Conservation (phyloP, 2,797 vertebrate species). For the Amniataba percoides region DNA sequence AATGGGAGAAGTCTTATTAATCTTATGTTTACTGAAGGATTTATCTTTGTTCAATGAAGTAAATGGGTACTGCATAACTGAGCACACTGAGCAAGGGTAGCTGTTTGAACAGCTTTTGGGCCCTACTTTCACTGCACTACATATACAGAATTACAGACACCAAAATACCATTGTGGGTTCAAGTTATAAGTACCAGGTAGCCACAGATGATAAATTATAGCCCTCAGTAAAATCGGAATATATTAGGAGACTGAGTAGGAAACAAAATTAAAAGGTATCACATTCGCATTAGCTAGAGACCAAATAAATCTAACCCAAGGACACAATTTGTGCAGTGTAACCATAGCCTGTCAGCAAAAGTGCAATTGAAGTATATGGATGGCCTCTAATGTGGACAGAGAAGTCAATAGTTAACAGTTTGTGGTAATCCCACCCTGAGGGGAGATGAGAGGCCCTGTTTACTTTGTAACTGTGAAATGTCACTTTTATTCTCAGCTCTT, state of each 20-base stretch:
- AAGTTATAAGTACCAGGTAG: constrained; percentile 47
- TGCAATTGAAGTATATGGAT: constrained; percentile 39
- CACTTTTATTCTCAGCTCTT: constrained; percentile 47
- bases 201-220: constrained; percentile 71
- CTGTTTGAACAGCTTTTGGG: constrained; percentile 45
- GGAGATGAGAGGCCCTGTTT: constrained; percentile 46
- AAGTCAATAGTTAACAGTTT: constrained; percentile 70
- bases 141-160: constrained; percentile 62
- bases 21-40: constrained; percentile 56
- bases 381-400: constrained; percentile 67
- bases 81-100: constrained; percentile 15
- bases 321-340: constrained; percentile 51
- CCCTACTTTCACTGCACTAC: constrained; percentile 48
- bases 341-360: constrained; percentile 59
- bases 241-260: constrained; percentile 53
- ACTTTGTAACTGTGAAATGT: constrained; percentile 46
- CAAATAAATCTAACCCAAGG: constrained; percentile 55
- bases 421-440: constrained; percentile 59
- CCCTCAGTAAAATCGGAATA: constrained; percentile 41
- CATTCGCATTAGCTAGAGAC: constrained; percentile 40
- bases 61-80: constrained; percentile 36
- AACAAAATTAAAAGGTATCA: constrained; percentile 73
- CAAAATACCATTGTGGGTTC: constrained; percentile 48
- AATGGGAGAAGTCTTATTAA: constrained; percentile 40
- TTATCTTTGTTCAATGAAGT: constrained; percentile 54